Evolutionary conservation across 1,140 invertebrate genomes (phyloP).

Genomic region (Pectinophora gossypiella): DNA sequence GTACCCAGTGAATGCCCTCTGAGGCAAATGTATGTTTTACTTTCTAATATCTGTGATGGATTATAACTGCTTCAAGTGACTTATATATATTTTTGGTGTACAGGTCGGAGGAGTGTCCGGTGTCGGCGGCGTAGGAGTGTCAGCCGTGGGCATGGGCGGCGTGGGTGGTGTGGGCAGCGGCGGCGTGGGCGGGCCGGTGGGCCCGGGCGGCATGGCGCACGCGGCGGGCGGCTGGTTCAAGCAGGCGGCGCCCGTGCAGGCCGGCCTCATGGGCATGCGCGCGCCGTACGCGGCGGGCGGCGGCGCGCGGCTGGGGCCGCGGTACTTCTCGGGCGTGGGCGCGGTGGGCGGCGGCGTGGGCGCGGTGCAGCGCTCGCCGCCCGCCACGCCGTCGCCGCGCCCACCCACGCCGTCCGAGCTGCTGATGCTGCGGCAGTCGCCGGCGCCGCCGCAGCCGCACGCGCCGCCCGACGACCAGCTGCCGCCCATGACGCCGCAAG

Average conservation of each 20-base stretch:
- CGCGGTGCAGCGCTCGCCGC: constrained; percentile 83
- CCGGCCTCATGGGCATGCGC: constrained; percentile 16
- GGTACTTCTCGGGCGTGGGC: constrained; percentile 32
- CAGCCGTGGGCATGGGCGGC: constrained; percentile 38
- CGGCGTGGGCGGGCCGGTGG: constrained; percentile 46
- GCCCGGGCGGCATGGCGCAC: constrained; percentile 44
- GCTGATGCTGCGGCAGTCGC: constrained; percentile 78
- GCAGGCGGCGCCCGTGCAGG: not conserved
- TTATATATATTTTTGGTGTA: too few species aligned
- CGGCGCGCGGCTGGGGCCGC: constrained; percentile 35
- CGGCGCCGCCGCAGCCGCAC: constrained; percentile 78
- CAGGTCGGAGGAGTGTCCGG: constrained; percentile 47
- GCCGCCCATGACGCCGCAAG: constrained; percentile 89
- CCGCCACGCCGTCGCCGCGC: constrained; percentile 77
- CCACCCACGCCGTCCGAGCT: constrained; percentile 61
- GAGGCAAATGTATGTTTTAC: too few species aligned
- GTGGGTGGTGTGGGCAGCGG: constrained; percentile 48
- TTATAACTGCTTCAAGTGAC: too few species aligned
- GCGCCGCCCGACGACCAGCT: constrained; percentile 83
- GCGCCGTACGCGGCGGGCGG: constrained; percentile 54
- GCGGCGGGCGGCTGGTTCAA: constrained; percentile 27
- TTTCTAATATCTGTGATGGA: too few species aligned
- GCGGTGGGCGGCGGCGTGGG: constrained; percentile 55
- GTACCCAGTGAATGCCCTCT: too few species aligned
- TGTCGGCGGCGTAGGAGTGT: constrained; percentile 26